A percentile compares a stretch with the other conserved stretches of the same genome.
phyloP scores from a whole-genome alignment of 2,797 vertebrate genomes.

The Balearica regulorum region DNA sequence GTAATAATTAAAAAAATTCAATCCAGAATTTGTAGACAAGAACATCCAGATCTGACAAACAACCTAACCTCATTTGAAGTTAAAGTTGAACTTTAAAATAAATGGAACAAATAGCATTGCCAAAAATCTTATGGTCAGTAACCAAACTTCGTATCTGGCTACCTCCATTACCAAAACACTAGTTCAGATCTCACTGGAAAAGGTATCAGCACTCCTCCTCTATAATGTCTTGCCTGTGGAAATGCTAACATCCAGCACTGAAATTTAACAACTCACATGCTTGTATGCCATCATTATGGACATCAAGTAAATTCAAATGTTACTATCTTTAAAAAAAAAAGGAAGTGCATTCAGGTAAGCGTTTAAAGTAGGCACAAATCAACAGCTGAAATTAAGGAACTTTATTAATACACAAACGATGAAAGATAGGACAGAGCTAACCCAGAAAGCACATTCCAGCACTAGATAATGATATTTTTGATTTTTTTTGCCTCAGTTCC shows the following conservation, averaged over 20 bases:
- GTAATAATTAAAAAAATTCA: neutral
- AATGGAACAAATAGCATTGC: neutral
- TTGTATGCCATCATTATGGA: neutral
- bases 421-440: neutral
- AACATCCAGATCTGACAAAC: neutral
- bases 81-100: neutral
- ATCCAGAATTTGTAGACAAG: neutral
- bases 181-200: neutral
- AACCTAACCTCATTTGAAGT: neutral
- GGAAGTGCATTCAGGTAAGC: neutral
- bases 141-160: neutral
- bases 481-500: neutral
- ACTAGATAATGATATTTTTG: neutral
- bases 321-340: neutral
- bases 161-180: neutral
- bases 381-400: neutral
- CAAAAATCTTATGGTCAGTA: neutral
- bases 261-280: neutral
- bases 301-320: neutral
- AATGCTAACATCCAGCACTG: neutral
- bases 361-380: neutral
- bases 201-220: neutral
- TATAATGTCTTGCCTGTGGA: neutral
- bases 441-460: neutral
- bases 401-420: neutral